Conservation (phyloP, 2,113 vertebrate species). For the Mustela lutreola region DNA sequence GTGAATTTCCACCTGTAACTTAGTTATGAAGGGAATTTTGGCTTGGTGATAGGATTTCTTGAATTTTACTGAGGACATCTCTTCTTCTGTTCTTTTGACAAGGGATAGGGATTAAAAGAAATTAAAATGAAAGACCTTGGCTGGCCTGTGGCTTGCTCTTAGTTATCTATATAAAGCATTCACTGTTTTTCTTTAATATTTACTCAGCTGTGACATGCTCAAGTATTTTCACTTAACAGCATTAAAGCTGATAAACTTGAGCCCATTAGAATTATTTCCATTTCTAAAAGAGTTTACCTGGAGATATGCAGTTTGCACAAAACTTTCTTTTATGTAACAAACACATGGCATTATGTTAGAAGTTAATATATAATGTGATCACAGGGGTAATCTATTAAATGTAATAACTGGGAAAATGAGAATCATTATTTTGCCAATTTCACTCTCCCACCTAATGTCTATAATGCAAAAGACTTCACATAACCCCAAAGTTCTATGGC, state of each 20-base stretch:
- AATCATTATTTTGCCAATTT: neutral
- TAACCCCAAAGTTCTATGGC: neutral
- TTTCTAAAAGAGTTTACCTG: constrained; percentile 55
- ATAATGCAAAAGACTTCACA: neutral
- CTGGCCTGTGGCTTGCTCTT: neutral
- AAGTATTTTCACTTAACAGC: constrained; percentile 58
- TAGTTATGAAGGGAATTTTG: constrained; percentile 51
- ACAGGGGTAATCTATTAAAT: neutral
- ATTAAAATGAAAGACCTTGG: constrained; percentile 14
- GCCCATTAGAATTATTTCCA: constrained; percentile 42
- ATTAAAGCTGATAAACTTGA: constrained; percentile 60
- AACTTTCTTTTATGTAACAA: constrained; percentile 1
- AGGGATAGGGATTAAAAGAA: constrained; percentile 57
- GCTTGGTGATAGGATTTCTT: constrained; percentile 61
- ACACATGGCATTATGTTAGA: neutral
- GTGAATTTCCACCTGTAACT: constrained; percentile 13
- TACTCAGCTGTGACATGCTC: constrained; percentile 76
- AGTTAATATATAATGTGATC: neutral
- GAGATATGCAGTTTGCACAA: constrained; percentile 1
- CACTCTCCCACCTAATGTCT: neutral
- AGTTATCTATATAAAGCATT: constrained; percentile 28
- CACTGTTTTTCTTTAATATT: constrained; percentile 64
- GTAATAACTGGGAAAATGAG: neutral
- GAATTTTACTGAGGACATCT: constrained; percentile 62
- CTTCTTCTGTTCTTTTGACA: constrained; percentile 59